Conservation (phyloP, 1,140 invertebrate species). For the Caenorhabditis brenneri region DNA sequence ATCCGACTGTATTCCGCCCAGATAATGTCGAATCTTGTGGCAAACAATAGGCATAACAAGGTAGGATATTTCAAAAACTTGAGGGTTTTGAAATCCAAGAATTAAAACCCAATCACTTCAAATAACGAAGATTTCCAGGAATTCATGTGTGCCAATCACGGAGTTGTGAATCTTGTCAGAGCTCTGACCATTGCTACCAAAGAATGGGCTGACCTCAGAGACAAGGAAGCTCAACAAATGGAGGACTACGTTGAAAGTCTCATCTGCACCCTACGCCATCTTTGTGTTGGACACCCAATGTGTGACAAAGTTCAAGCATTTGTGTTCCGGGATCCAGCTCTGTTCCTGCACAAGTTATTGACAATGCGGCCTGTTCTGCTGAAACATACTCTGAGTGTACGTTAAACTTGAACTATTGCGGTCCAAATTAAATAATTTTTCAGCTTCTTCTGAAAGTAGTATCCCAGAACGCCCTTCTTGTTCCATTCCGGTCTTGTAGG, state of each 20-base stretch:
- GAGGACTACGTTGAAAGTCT: constrained; percentile 11
- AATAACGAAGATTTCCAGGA: no score
- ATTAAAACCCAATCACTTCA: neutral
- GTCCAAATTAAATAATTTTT: neutral
- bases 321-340: neutral
- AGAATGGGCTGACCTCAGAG: neutral
- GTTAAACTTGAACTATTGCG: neutral
- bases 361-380: neutral
- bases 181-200: neutral
- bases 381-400: neutral
- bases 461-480: neutral
- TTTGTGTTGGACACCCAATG: constrained; percentile 12
- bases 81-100: no score
- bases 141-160: constrained; percentile 15
- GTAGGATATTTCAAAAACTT: neutral
- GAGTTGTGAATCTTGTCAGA: neutral
- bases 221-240: constrained; percentile 25
- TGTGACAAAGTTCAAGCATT: neutral
- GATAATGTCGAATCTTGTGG: constrained; percentile 23
- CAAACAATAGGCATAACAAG: constrained; percentile 31
- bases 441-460: constrained; percentile 9
- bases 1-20: constrained; percentile 11
- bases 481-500: neutral
- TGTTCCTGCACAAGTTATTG: constrained; percentile 4
- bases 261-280: neutral